Evolutionary conservation across 2,113 vertebrate genomes (phyloP).

Genomic region (Bungarus multicinctus): DNA sequence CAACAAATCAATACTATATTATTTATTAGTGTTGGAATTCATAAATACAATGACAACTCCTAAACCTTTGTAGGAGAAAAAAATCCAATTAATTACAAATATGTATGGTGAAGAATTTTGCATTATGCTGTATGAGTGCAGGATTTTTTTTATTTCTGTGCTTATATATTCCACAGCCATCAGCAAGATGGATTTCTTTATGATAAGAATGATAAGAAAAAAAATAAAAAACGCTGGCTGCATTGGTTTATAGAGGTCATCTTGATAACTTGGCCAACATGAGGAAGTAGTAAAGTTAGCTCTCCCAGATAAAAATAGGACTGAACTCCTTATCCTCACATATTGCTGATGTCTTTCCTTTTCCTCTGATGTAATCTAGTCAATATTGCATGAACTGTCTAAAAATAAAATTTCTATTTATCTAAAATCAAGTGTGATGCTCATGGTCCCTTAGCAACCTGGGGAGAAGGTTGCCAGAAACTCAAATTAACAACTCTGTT

Average conservation of each 20-base stretch:
- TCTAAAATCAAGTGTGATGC: neutral
- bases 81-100: neutral
- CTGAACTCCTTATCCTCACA: conserved; percentile 13
- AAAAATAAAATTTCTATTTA: conserved; percentile 15
- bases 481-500: neutral
- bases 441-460: neutral
- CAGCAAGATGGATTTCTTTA: conserved; percentile 16
- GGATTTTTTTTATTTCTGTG: neutral
- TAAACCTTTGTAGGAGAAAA: neutral
- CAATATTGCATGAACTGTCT: conserved; percentile 22
- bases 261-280: conserved; percentile 13
- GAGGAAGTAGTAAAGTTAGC: conserved; percentile 7
- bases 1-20: neutral
- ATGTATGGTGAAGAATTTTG: neutral
- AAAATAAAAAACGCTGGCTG: neutral
- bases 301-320: conserved; percentile 27
- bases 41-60: neutral
- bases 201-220: conserved; percentile 8
- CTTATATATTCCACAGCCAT: conserved; percentile 20
- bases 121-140: neutral
- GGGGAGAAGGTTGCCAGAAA: neutral
- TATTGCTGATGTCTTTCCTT: conserved; percentile 30
- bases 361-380: conserved; percentile 24
- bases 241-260: conserved; percentile 15
- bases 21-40: neutral